A percentile compares a stretch with the other conserved stretches of the same genome.
phyloP scores from a whole-genome alignment of 2,113 vertebrate genomes.

The Istiophorus platypterus region DNA sequence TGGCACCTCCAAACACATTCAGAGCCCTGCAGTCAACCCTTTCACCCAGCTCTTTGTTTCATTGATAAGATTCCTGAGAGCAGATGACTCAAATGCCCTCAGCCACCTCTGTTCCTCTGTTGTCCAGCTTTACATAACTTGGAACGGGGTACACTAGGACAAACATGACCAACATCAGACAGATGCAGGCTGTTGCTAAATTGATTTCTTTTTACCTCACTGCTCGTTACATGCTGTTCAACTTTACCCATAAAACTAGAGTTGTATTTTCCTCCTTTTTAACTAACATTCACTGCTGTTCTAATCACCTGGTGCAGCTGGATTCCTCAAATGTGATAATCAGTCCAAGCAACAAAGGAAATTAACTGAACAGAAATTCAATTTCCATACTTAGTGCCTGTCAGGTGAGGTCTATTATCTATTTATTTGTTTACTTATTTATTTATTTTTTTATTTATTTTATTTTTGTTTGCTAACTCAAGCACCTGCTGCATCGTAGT shows the following conservation, averaged over 20 bases:
- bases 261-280: background rate
- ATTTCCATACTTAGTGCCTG: too few relatives aligned
- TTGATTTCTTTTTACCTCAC: background rate
- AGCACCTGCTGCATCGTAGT: too few relatives aligned
- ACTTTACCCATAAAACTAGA: background rate
- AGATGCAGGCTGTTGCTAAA: background rate
- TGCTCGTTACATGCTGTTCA: background rate
- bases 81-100: background rate
- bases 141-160: background rate
- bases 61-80: constrained; percentile 18
- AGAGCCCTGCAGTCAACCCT: background rate
- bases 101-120: background rate
- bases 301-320: too few relatives aligned
- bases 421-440: background rate
- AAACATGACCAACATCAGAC: background rate
- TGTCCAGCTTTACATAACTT: background rate
- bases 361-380: too few relatives aligned
- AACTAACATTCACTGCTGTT: background rate
- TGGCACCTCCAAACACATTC: background rate
- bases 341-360: too few relatives aligned
- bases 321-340: too few relatives aligned
- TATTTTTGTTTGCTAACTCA: background rate
- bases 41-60: constrained; percentile 15
- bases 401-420: too few relatives aligned
- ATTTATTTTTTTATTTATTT: background rate